Conservation (phyloP, 2,888 invertebrate species). For the Coleophora deauratella region DNA sequence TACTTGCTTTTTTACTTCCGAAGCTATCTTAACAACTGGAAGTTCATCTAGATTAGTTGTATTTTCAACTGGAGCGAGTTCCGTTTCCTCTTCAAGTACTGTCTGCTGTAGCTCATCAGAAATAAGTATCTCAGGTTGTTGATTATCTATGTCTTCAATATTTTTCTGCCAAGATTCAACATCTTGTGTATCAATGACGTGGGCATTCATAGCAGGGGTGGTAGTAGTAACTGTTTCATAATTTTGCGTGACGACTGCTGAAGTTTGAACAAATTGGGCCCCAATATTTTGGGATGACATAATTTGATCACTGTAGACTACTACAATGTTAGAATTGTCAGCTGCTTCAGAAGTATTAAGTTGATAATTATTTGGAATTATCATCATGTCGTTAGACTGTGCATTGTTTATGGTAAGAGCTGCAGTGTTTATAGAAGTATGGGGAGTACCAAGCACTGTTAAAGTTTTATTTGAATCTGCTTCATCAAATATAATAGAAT, state of each 20-base stretch:
- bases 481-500: conserved; percentile 61
- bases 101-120: conserved; percentile 19
- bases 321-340: conserved; percentile 77
- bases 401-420: conserved; percentile 59
- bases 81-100: conserved; percentile 15
- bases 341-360: conserved; percentile 66
- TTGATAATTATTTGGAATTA: conserved; percentile 74
- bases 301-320: conserved; percentile 75
- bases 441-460: conserved; percentile 47
- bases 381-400: conserved; percentile 77
- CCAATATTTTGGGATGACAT: conserved; percentile 49
- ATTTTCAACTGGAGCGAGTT: conserved; percentile 9
- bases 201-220: conserved; percentile 63
- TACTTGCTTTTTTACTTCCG: conserved; percentile 18
- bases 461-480: conserved; percentile 49
- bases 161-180: conserved; percentile 43
- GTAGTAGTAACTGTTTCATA: conserved; percentile 56
- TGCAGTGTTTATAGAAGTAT: conserved; percentile 35
- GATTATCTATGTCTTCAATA: conserved; percentile 26
- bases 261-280: conserved; percentile 52
- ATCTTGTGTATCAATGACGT: conserved; percentile 40
- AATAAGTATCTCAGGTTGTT: conserved; percentile 22
- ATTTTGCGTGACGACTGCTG: conserved; percentile 56
- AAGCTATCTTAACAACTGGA: conserved; percentile 30
- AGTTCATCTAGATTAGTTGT: conserved; percentile 25